Conservation (phyloP, 2,888 invertebrate genomes). For the Ceratothoa steindachneri region DNA sequence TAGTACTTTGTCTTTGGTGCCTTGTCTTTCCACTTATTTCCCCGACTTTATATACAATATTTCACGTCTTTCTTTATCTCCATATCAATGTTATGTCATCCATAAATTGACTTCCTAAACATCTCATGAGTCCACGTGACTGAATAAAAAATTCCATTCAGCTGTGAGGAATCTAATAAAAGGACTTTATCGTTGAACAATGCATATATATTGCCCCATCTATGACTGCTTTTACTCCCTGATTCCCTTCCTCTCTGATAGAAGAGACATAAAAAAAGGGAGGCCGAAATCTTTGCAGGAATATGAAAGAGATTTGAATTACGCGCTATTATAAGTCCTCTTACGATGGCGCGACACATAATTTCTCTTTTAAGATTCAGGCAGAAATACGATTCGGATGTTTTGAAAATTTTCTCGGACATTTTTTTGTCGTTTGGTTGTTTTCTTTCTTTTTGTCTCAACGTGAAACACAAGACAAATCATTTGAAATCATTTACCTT, state of each 20-base stretch:
- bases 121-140: not conserved
- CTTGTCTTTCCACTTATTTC: too few relatives aligned
- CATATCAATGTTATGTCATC: not conserved
- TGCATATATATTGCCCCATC: not conserved
- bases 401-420: too few relatives aligned
- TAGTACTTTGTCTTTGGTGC: too few relatives aligned
- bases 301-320: not conserved
- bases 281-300: not conserved
- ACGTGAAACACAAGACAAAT: too few relatives aligned
- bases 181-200: not conserved
- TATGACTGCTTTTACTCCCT: not conserved
- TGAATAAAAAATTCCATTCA: not conserved
- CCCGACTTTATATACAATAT: too few relatives aligned
- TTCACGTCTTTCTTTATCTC: too few relatives aligned
- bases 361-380: too few relatives aligned
- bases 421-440: too few relatives aligned
- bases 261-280: not conserved
- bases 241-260: not conserved
- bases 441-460: too few relatives aligned
- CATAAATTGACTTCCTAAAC: not conserved
- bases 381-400: too few relatives aligned
- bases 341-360: too few relatives aligned
- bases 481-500: too few relatives aligned
- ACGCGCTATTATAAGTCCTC: not conserved
- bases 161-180: not conserved